Evolutionary conservation across 2,797 vertebrate species (phyloP).

Genomic region (Macrochelys suwanniensis): DNA sequence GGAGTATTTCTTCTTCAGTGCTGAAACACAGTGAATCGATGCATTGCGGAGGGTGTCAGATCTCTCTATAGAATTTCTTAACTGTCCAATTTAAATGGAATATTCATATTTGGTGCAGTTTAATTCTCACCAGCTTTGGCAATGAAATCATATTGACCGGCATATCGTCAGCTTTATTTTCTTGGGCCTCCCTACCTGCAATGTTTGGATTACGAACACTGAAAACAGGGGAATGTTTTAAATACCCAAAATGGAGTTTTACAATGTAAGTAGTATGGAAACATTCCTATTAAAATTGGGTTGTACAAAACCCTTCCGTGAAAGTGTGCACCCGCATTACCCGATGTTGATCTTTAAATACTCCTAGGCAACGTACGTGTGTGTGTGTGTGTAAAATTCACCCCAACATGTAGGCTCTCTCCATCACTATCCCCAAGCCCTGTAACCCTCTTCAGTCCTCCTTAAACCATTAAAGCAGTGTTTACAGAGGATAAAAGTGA

Average conservation of each 20-base stretch:
- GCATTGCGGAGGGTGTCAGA: not conserved
- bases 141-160: not conserved
- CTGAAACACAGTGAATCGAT: not conserved
- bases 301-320: not conserved
- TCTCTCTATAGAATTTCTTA: not conserved
- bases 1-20: not conserved
- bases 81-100: not conserved
- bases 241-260: constrained; percentile 58
- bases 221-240: constrained; percentile 47
- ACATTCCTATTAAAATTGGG: constrained; percentile 53
- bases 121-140: not conserved
- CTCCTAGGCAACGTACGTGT: not conserved
- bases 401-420: not conserved
- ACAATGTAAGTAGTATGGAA: not conserved
- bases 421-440: not conserved
- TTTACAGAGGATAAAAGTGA: not conserved
- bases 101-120: not conserved
- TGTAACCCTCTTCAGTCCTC: not conserved
- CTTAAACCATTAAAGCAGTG: not conserved
- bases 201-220: not conserved
- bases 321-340: not conserved
- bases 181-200: not conserved
- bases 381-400: no score
- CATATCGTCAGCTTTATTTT: not conserved
- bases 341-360: not conserved